Evolutionary conservation across 2,113 vertebrate genomes (phyloP).

Genomic region (Dipodomys ordii): DNA sequence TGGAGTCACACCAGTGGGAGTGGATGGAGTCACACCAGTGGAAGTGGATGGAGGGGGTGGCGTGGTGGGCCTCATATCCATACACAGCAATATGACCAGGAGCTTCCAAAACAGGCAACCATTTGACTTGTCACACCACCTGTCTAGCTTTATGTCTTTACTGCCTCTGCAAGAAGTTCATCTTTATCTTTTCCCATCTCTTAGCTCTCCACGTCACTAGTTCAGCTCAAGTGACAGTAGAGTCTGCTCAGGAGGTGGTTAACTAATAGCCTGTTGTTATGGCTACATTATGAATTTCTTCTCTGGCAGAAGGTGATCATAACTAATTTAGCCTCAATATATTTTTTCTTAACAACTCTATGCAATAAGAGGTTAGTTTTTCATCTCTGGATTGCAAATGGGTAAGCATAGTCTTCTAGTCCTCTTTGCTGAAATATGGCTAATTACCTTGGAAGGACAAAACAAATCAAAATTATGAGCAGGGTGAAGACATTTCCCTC

Average conservation of each 20-base stretch:
- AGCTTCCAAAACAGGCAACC: background rate
- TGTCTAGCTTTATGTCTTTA: background rate
- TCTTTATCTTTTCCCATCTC: background rate
- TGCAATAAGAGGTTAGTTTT: conserved; percentile 36
- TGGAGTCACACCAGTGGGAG: no score
- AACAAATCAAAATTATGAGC: conserved; percentile 72
- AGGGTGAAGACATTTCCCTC: conserved; percentile 56
- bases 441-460: conserved; percentile 70
- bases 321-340: conserved; percentile 46
- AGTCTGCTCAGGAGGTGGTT: background rate
- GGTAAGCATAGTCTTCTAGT: conserved; percentile 28
- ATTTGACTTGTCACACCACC: background rate
- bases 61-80: no score
- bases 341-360: conserved; percentile 33
- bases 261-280: conserved; percentile 27
- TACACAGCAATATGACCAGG: background rate
- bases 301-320: background rate
- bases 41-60: no score
- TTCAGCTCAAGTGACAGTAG: background rate
- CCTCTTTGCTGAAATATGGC: conserved; percentile 59
- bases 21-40: no score
- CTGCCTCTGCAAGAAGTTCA: conserved; percentile 2
- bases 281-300: conserved; percentile 33
- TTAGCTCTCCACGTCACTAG: background rate
- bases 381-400: conserved; percentile 3